phyloP scores from a whole-genome alignment of 2,797 vertebrate genomes.

The Adelosebastes latens region DNA sequence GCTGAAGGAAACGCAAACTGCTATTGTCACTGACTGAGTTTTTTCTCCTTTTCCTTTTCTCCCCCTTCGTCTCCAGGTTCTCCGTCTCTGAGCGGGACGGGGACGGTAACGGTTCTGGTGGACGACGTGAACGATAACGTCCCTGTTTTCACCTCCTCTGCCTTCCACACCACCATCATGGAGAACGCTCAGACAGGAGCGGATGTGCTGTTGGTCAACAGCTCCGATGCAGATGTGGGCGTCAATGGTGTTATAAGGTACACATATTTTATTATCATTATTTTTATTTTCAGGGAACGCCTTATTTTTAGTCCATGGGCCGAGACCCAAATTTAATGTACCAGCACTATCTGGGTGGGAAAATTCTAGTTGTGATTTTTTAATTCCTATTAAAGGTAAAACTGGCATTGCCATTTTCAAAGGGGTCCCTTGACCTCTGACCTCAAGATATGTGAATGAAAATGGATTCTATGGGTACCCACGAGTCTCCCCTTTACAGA shows the following conservation, averaged over 20 bases:
- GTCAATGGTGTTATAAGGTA: conserved; percentile 95
- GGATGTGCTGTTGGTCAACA: conserved; percentile 93
- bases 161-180: conserved; percentile 88
- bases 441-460: too few species aligned
- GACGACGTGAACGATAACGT: conserved; percentile 95
- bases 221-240: conserved; percentile 91
- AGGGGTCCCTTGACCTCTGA: too few species aligned
- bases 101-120: conserved; percentile 89
- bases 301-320: not conserved
- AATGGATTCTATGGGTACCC: too few species aligned
- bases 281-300: not conserved
- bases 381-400: too few species aligned
- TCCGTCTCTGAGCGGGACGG: conserved; percentile 93
- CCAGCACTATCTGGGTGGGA: too few species aligned
- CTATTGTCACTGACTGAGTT: not conserved
- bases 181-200: conserved; percentile 94
- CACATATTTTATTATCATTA: not conserved
- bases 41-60: not conserved
- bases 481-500: too few species aligned
- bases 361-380: too few species aligned
- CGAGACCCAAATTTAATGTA: not conserved
- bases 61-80: conserved; percentile 80
- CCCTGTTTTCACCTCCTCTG: conserved; percentile 87
- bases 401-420: too few species aligned
- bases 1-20: not conserved